phyloP scores from a whole-genome alignment of 2,888 invertebrate genomes.

The Orgyia antiqua region DNA sequence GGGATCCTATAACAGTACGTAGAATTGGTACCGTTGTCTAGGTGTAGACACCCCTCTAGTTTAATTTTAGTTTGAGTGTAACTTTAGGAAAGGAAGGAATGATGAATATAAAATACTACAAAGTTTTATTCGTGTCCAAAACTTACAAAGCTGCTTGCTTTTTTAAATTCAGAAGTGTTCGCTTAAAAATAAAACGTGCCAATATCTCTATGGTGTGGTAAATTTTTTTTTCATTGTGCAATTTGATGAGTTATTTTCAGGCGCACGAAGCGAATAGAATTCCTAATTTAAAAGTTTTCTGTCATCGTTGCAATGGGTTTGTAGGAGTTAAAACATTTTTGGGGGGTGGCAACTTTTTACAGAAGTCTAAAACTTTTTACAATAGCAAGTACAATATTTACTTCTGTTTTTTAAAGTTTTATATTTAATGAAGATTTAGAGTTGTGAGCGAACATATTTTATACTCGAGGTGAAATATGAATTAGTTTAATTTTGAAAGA shows the following conservation, averaged over 20 bases:
- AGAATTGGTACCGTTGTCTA: no score
- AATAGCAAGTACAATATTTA: slow-evolving; percentile 8
- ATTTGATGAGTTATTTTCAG: slow-evolving; percentile 37
- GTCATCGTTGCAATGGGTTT: slow-evolving; percentile 20
- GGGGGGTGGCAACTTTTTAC: slow-evolving; percentile 19
- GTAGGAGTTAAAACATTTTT: slow-evolving; percentile 26
- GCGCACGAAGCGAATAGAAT: slow-evolving; percentile 26
- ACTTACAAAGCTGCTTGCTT: no score
- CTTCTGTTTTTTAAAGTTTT: background rate
- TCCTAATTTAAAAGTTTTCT: slow-evolving; percentile 31
- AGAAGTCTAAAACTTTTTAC: no score
- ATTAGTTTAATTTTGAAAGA: slow-evolving; percentile 29
- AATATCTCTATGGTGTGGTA: slow-evolving; percentile 17
- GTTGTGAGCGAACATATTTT: slow-evolving; percentile 10
- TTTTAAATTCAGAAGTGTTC: slow-evolving; percentile 10
- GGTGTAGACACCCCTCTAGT: no score
- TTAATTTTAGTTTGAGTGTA: no score
- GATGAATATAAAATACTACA: no score
- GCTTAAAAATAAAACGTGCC: slow-evolving; percentile 17
- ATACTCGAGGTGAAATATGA: slow-evolving; percentile 9
- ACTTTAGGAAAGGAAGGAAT: no score
- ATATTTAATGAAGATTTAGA: slow-evolving; percentile 6
- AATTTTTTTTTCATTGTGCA: slow-evolving; percentile 27
- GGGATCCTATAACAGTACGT: no score
- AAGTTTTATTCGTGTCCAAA: no score